phyloP scores from a whole-genome alignment of 1,140 invertebrate species.

The Achroia grisella region DNA sequence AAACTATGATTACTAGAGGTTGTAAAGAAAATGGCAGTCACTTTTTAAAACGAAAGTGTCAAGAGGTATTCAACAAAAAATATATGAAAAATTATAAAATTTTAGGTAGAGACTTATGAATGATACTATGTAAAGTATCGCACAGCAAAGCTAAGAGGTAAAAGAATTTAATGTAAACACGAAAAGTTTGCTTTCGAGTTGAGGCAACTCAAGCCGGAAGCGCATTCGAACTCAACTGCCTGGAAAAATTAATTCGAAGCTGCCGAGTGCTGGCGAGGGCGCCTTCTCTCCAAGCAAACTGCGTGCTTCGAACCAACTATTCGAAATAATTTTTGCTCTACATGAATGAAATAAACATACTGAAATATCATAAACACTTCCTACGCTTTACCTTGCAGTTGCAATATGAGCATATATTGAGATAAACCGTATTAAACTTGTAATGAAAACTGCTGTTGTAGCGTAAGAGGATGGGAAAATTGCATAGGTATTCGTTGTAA shows the following conservation, averaged over 20 bases:
- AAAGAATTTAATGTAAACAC: conserved; percentile 68
- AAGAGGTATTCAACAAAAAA: too few species aligned
- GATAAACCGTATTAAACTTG: conserved; percentile 14
- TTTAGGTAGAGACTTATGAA: conserved; percentile 21
- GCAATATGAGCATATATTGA: conserved; percentile 12
- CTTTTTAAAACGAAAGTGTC: too few species aligned
- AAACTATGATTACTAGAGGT: too few species aligned
- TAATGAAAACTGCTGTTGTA: conserved; percentile 10
- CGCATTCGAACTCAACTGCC: conserved; percentile 65
- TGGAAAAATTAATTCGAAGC: conserved; percentile 67
- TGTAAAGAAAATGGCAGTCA: too few species aligned
- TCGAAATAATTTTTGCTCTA: conserved; percentile 43
- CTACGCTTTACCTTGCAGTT: conserved; percentile 11
- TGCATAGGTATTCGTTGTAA: too few species aligned
- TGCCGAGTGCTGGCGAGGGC: conserved; percentile 30
- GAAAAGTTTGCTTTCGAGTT: conserved; percentile 69
- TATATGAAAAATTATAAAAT: too few species aligned
- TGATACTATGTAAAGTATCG: conserved; percentile 58
- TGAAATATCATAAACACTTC: conserved; percentile 26
- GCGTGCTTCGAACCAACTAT: conserved; percentile 28
- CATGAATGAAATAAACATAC: conserved; percentile 41
- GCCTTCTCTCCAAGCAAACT: conserved; percentile 27
- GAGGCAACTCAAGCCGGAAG: conserved; percentile 58
- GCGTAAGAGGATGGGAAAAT: too few species aligned
- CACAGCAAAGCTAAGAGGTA: conserved; percentile 54